phyloP scores from a whole-genome alignment of 2,797 vertebrate species.

The Gymnodraco acuticeps region DNA sequence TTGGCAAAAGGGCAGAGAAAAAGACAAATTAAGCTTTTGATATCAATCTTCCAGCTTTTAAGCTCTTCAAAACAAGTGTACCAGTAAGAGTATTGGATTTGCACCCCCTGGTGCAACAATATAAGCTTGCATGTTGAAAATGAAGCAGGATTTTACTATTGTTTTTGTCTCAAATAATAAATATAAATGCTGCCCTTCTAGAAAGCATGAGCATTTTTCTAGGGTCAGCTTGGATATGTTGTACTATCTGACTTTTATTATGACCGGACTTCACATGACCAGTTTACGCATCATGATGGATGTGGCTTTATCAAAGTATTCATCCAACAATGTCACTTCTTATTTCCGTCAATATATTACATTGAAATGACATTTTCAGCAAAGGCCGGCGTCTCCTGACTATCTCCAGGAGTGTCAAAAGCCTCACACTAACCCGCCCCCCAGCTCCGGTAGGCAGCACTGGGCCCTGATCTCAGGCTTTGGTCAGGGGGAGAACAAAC shows the following conservation, averaged over 20 bases:
- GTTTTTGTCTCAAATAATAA: not conserved
- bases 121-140: conserved; percentile 10
- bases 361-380: conserved; percentile 56
- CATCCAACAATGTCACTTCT: conserved; percentile 7
- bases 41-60: not conserved
- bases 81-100: not conserved
- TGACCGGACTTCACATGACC: not conserved
- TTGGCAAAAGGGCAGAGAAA: not conserved
- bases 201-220: not conserved
- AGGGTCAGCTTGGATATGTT: not conserved
- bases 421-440: conserved; percentile 77
- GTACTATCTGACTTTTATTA: not conserved
- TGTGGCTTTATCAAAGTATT: not conserved
- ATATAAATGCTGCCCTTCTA: not conserved
- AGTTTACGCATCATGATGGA: conserved; percentile 5
- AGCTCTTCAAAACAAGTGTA: not conserved
- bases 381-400: conserved; percentile 62
- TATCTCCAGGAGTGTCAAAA: conserved; percentile 80
- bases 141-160: not conserved
- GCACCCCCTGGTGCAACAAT: conserved; percentile 26
- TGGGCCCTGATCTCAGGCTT: conserved; percentile 77
- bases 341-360: conserved; percentile 13
- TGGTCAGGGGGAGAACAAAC: conserved; percentile 72
- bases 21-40: not conserved
- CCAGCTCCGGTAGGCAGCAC: conserved; percentile 70